phyloP scores from a whole-genome alignment of 2,113 vertebrate species.

The Pterophyllum scalare region DNA sequence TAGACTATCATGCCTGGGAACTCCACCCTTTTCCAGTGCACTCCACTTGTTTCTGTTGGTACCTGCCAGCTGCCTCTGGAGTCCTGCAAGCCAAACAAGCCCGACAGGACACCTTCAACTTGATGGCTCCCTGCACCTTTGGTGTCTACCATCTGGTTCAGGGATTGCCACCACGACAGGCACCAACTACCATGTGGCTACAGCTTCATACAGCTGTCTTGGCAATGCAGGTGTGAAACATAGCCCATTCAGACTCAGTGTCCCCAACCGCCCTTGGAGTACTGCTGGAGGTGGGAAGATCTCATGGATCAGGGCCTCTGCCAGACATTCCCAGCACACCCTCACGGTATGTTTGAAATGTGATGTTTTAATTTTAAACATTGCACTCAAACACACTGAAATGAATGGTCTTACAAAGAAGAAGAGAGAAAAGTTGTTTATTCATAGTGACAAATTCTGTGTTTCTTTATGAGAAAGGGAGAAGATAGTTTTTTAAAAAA shows the following conservation, averaged over 20 bases:
- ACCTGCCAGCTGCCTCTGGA: background rate
- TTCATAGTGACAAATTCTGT: background rate
- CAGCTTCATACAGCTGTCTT: background rate
- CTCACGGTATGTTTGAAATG: background rate
- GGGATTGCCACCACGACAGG: background rate
- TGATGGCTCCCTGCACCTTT: background rate
- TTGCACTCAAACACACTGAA: background rate
- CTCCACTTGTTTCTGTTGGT: background rate
- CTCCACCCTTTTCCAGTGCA: background rate
- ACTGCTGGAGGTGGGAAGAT: background rate
- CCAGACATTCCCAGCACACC: background rate
- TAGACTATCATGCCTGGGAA: no score
- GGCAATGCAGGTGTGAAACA: background rate
- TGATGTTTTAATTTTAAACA: background rate
- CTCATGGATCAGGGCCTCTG: background rate
- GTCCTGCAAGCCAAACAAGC: background rate
- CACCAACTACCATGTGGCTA: background rate
- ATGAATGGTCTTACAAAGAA: background rate
- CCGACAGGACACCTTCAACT: background rate
- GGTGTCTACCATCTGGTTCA: conserved; percentile 3
- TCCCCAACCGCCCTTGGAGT: background rate
- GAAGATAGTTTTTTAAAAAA: fast-evolving
- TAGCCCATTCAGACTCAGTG: background rate
- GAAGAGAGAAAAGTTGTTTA: background rate
- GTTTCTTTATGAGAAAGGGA: background rate